These are phyloP conservation scores for Samia ricini DNA, from an alignment of 1,140 invertebrate species.

Conservation along the genomic window DNA sequence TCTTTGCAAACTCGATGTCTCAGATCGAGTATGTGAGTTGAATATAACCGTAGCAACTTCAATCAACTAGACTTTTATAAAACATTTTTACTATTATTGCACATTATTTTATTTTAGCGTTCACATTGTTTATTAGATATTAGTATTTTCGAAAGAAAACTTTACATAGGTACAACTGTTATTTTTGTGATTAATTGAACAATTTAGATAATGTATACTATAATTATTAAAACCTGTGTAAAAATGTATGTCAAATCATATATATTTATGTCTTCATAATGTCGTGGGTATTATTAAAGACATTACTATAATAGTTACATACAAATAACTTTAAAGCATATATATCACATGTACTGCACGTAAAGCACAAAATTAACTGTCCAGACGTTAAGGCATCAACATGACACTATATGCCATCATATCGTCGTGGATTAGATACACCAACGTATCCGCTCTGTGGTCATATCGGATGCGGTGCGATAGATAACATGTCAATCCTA, in stretches of 20 bases:
- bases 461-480: slow-evolving; percentile 45
- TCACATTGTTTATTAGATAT: too few relatives aligned
- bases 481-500: slow-evolving; percentile 59
- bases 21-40: not conserved
- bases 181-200: too few relatives aligned
- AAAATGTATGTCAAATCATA: too few relatives aligned
- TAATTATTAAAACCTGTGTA: too few relatives aligned
- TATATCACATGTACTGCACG: not conserved
- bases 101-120: too few relatives aligned
- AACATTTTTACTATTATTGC: too few relatives aligned
- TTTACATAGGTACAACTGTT: too few relatives aligned
- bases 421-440: slow-evolving; percentile 43
- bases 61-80: not conserved
- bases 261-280: too few relatives aligned
- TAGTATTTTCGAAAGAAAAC: too few relatives aligned
- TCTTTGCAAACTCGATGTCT: not conserved
- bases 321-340: not conserved
- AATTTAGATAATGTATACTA: too few relatives aligned
- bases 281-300: too few relatives aligned
- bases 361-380: not conserved
- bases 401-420: not conserved
- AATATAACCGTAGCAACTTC: not conserved
- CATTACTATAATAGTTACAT: not conserved
- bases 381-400: not conserved
- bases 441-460: slow-evolving; percentile 42